Conservation (phyloP, 2,113 vertebrate species). For the Chascanopsetta lugubris region DNA sequence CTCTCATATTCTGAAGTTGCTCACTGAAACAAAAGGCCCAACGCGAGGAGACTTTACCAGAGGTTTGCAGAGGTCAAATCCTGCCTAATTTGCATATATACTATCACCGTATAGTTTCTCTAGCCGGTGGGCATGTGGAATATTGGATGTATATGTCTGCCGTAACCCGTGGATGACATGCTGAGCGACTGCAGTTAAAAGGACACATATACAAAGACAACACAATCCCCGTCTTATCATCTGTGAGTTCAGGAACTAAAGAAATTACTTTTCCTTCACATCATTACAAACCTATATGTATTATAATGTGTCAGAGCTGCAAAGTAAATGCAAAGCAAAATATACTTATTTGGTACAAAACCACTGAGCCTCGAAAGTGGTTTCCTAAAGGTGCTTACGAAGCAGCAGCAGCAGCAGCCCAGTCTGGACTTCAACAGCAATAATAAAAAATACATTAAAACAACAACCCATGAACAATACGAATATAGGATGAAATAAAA, state of each 20-base stretch:
- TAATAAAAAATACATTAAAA: slow-evolving; percentile 14
- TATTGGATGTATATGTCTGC: slow-evolving; percentile 41
- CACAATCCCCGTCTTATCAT: not conserved
- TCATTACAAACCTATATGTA: not conserved
- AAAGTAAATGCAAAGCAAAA: slow-evolving; percentile 1
- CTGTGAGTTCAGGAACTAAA: not conserved
- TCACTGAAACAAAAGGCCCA: slow-evolving; percentile 57
- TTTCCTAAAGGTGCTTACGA: slow-evolving; percentile 23
- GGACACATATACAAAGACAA: not conserved
- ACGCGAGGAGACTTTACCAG: slow-evolving; percentile 25
- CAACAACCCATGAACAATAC: slow-evolving; percentile 8
- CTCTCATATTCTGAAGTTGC: slow-evolving; percentile 35
- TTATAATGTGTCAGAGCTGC: not conserved
- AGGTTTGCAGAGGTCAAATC: slow-evolving; percentile 50
- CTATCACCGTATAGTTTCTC: slow-evolving; percentile 42
- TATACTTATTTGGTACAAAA: slow-evolving; percentile 9
- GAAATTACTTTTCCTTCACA: not conserved
- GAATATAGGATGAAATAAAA: not conserved
- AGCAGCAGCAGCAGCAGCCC: slow-evolving; percentile 3
- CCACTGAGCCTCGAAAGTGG: slow-evolving; percentile 1
- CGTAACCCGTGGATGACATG: slow-evolving; percentile 29
- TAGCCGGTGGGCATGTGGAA: slow-evolving; percentile 33
- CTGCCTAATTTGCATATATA: slow-evolving; percentile 66
- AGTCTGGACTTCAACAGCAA: slow-evolving; percentile 5
- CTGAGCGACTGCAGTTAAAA: slow-evolving; percentile 34